Percentiles rank a stretch among this genome's conserved stretches.
Conservation (phyloP, 2,888 invertebrate species). For the Rhagonycha lutea region DNA sequence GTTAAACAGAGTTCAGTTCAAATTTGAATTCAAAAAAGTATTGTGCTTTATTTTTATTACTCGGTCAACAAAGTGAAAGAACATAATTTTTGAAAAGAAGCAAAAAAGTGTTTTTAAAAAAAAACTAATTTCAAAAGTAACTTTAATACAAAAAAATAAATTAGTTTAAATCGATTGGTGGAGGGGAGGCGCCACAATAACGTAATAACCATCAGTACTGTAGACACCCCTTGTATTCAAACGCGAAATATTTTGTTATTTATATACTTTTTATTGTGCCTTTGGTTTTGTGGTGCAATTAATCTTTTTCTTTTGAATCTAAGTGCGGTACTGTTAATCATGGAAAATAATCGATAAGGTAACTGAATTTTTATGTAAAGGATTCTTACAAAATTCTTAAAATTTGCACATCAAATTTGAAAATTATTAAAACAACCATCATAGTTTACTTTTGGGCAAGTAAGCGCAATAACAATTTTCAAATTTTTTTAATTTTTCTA, state of each 20-base stretch:
- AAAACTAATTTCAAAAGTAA: constrained; percentile 4
- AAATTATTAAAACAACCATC: background rate
- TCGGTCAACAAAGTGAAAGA: background rate
- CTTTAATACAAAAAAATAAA: constrained; percentile 16
- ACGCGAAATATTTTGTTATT: constrained; percentile 13
- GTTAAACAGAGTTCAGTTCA: constrained; percentile 13
- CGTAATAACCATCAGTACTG: constrained; percentile 26
- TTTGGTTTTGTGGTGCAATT: background rate
- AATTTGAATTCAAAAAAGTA: background rate
- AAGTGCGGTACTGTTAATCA: background rate
- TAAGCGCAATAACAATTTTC: background rate
- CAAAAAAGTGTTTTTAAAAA: background rate
- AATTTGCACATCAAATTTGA: background rate
- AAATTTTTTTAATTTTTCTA: background rate
- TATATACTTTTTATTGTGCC: constrained; percentile 1
- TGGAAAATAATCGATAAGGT: background rate
- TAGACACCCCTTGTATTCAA: constrained; percentile 19
- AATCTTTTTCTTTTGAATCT: background rate
- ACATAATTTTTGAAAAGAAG: background rate
- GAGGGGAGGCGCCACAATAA: constrained; percentile 26
- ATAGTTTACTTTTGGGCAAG: background rate
- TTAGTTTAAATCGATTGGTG: constrained; percentile 24
- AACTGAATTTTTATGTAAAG: background rate
- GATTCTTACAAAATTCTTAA: background rate
- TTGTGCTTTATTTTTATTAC: background rate